A percentile compares a stretch with the other conserved stretches of the same genome.
Conservation (phyloP, 2,797 vertebrate species). For the Anguilla marmorata region DNA sequence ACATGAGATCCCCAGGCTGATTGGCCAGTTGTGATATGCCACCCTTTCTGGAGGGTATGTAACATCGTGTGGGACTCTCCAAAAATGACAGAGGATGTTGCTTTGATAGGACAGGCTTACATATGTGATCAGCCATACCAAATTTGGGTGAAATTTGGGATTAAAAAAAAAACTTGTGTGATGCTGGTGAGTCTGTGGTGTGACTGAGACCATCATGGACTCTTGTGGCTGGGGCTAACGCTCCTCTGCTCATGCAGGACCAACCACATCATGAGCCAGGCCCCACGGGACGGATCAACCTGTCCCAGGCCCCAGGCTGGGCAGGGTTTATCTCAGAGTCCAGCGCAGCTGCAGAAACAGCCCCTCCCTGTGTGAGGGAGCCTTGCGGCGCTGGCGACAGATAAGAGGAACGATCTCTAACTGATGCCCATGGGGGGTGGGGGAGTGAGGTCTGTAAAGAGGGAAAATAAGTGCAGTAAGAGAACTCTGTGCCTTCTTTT, state of each 20-base stretch:
- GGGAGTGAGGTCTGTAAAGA: conserved; percentile 25
- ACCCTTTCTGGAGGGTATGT: no score
- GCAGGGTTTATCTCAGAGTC: conserved; percentile 69
- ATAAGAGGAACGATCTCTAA: conserved; percentile 65
- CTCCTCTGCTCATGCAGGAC: background rate
- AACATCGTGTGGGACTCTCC: no score
- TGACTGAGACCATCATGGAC: background rate
- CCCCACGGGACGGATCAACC: conserved; percentile 39
- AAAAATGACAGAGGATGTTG: background rate
- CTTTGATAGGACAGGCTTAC: background rate
- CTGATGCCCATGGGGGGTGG: conserved; percentile 39
- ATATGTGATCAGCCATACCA: background rate
- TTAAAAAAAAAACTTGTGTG: background rate
- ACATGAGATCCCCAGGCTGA: no score
- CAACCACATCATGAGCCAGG: conserved; percentile 42
- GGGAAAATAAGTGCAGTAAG: conserved; percentile 23
- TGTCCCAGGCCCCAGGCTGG: conserved; percentile 45
- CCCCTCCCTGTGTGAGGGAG: conserved; percentile 60
- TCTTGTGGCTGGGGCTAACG: background rate
- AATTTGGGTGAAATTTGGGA: background rate
- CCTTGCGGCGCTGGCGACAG: conserved; percentile 62
- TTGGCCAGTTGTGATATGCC: no score
- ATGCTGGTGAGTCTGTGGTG: background rate
- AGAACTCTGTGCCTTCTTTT: background rate
- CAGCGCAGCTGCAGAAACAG: conserved; percentile 69